Percentiles rank a stretch among this genome's conserved stretches.
phyloP scores from a whole-genome alignment of 1,140 invertebrate genomes.

The Scylla paramamosain region DNA sequence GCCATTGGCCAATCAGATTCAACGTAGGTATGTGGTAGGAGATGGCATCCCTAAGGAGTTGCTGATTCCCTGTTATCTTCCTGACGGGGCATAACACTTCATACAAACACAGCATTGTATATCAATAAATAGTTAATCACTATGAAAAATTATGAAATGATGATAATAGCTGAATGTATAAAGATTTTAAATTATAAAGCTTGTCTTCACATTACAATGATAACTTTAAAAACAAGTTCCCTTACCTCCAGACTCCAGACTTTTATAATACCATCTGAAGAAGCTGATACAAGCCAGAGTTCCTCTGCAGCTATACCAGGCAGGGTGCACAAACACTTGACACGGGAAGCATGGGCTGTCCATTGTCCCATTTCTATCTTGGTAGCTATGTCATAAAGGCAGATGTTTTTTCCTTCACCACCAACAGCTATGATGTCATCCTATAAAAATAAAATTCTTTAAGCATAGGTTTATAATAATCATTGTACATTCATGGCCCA shows the following conservation, averaged over 20 bases:
- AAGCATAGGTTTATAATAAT: background rate
- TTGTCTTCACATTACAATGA: background rate
- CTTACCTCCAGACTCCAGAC: constrained; percentile 84
- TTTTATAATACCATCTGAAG: constrained; percentile 90
- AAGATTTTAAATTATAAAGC: too few relatives aligned
- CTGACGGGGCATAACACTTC: too few relatives aligned
- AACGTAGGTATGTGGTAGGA: too few relatives aligned
- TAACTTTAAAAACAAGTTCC: background rate
- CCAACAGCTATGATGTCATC: constrained; percentile 86
- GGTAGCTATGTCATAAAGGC: constrained; percentile 83
- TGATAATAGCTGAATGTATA: too few relatives aligned
- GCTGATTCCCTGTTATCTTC: too few relatives aligned
- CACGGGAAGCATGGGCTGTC: constrained; percentile 84
- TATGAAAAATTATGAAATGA: too few relatives aligned
- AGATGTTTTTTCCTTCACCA: constrained; percentile 86
- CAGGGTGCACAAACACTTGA: constrained; percentile 84
- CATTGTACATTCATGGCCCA: background rate
- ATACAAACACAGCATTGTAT: too few relatives aligned
- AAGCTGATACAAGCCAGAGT: constrained; percentile 83
- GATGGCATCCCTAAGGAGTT: too few relatives aligned
- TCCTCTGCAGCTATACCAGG: constrained; percentile 79
- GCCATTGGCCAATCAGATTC: too few relatives aligned
- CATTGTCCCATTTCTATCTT: constrained; percentile 81
- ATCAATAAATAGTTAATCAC: too few relatives aligned
- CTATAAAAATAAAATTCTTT: constrained; percentile 80